Conservation (phyloP, 2,113 vertebrate genomes). For the Stegastes partitus region DNA sequence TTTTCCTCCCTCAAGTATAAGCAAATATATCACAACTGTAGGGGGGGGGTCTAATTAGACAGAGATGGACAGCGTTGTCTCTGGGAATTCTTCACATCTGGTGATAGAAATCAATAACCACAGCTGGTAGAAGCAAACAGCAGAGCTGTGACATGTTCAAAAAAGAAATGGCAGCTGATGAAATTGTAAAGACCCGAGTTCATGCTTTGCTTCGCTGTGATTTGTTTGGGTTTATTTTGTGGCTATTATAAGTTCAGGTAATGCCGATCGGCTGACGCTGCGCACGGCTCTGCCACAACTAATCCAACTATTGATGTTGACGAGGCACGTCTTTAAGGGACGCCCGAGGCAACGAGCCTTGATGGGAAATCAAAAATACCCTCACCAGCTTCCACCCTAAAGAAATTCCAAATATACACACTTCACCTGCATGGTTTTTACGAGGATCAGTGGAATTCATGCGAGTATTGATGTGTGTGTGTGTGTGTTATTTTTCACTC, state of each 20-base stretch:
- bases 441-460: background rate
- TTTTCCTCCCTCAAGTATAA: background rate
- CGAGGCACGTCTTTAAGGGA: conserved; percentile 24
- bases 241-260: conserved; percentile 12
- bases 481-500: background rate
- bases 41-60: conserved; percentile 1
- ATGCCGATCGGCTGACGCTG: conserved; percentile 33
- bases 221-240: conserved; percentile 15
- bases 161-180: conserved; percentile 11
- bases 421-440: conserved; percentile 5
- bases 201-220: conserved; percentile 18
- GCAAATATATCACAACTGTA: background rate
- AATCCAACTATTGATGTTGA: conserved; percentile 51
- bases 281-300: conserved; percentile 29
- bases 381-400: background rate
- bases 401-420: conserved; percentile 2
- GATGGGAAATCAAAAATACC: conserved; percentile 10
- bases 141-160: background rate
- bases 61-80: background rate
- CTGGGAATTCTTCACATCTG: conserved; percentile 14
- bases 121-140: conserved; percentile 10
- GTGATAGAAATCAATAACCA: conserved; percentile 10
- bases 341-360: conserved; percentile 34
- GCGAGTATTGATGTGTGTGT: background rate
- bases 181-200: conserved; percentile 18